Evolutionary conservation across 64 coral and sea anemone genomes (phyloP), one percentile per base, ranked within the genome.

Genomic region (Porites lutea): DNA sequence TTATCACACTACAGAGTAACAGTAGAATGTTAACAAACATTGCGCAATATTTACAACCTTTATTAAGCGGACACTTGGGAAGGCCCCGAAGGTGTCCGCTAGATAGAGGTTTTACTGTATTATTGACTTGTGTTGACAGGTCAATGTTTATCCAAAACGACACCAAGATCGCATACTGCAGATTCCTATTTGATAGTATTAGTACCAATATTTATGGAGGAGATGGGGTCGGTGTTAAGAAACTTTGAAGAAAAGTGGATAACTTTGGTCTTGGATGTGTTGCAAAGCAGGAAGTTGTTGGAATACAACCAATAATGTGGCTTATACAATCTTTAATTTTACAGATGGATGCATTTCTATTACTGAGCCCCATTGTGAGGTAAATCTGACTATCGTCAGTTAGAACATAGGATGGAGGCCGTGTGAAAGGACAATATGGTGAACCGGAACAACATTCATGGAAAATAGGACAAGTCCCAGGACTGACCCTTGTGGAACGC

Each of bases 351-450:
- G 44, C 3, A 14, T 61, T 51, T 47, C 58, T 27, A 23, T 61
- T 23, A 5, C n/a, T 11, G n/a, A 77, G 51, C 59, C 43, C 72
- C 9, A 89, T 44, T 20, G 71, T 14, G 10, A 89, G 20, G 50
- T 89, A 89, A 16, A 77, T 15, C 61, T 89, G 87, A 3, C 69
- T 89, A 57, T 89, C 71, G 46, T 75, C 57, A 44, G 87, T 71
- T 88, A 88, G 45, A 76, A 43, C 15, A 37, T 57, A n/a, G 19
- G 74, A 64, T 14, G 72, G 59, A 88, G 87, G 15, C 87, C 87
- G 75, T 88, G 72, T 6, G 13, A 75, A 13, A 16, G 27, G 50
- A 76, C 46, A 27, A 77, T 88, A 61, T 88, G 49, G 3, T 74
- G 19, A 76, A 88, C 58, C 4, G 87, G 87, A 59, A 55, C 69